Evolutionary conservation across 2,888 invertebrate species (phyloP).

Genomic region (Phania funesta): DNA sequence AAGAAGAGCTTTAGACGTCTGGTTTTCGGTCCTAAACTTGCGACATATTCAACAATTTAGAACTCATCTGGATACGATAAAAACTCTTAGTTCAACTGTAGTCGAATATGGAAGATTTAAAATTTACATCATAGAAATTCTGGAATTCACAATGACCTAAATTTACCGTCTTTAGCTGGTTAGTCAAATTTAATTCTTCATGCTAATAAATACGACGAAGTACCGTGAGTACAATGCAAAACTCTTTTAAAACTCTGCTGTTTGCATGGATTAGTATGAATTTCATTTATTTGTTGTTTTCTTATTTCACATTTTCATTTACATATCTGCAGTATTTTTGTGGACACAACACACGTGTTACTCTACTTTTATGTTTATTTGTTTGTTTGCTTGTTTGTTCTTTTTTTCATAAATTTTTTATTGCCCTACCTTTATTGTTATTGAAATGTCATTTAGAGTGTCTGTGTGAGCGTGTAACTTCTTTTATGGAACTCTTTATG

Average conservation of each 20-base stretch:
- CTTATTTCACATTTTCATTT: background rate
- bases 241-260: background rate
- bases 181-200: too few relatives aligned
- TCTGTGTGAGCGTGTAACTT: background rate
- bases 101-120: too few relatives aligned
- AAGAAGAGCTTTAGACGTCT: too few relatives aligned
- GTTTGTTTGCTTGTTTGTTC: too few relatives aligned
- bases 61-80: too few relatives aligned
- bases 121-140: too few relatives aligned
- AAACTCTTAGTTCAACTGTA: too few relatives aligned
- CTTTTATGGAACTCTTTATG: slow-evolving; percentile 34
- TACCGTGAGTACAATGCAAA: background rate
- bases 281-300: slow-evolving; percentile 51
- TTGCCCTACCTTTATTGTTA: slow-evolving; percentile 56
- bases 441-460: slow-evolving; percentile 59
- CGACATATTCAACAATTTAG: too few relatives aligned
- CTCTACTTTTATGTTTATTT: slow-evolving; percentile 57
- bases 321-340: slow-evolving; percentile 59
- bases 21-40: too few relatives aligned
- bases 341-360: slow-evolving; percentile 64
- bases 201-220: too few relatives aligned
- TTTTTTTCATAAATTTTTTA: slow-evolving; percentile 31
- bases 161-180: too few relatives aligned
- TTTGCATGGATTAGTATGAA: slow-evolving; percentile 32
- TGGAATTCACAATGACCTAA: too few relatives aligned